Evolutionary conservation across 2,113 vertebrate species (phyloP), one percentile per base, ranked within the genome.

Genomic region (Silurus asotus): DNA sequence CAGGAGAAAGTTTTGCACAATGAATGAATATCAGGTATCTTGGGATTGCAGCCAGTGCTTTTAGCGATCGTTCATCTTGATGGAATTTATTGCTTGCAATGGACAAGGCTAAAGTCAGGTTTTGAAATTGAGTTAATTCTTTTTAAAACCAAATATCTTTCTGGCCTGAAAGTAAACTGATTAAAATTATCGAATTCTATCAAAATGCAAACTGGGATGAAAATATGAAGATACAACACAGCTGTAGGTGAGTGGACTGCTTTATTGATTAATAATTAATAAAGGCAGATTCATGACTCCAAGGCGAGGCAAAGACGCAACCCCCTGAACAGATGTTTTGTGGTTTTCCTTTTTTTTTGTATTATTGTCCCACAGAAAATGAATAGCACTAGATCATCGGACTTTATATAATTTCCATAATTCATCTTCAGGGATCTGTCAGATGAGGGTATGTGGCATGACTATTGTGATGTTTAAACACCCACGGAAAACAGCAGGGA

Each of bases 381-480:
- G 13, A 61, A 65, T 79, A 65, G 51, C 37, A 69, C 55, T 53
- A 87, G 37, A 81, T 75, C 77, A 53, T 81, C 55, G 83, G 79
- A 37, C 84, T 85, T 78, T 72, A 82, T 85, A 59, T 85, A 59
- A 87, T 85, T 84, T 87, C 56, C 48, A 78, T 85, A 87, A 87
- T 64, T 82, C 65, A 53, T 75, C 86, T 85, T 81, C 45, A 70
- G 89, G 81, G 83, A 84, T 61, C 82, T 83, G 85, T 62, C 19
- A 81, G 76, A 67, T 64, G 61, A 77, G 76, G 55, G 78, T 62
- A 83, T 81, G 53, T 20, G 48, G 81, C n/a, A 14, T 77, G 48
- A 49, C 14, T 9, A 86, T 58, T 59, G 17, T 87, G 81, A 84
- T 86, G 77, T 86, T 86, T 84, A 81, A 83, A 86, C 81, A 77